Base-by-base conservation (phyloP, 2,113 vertebrate species). In the Columbina picui region DNA sequence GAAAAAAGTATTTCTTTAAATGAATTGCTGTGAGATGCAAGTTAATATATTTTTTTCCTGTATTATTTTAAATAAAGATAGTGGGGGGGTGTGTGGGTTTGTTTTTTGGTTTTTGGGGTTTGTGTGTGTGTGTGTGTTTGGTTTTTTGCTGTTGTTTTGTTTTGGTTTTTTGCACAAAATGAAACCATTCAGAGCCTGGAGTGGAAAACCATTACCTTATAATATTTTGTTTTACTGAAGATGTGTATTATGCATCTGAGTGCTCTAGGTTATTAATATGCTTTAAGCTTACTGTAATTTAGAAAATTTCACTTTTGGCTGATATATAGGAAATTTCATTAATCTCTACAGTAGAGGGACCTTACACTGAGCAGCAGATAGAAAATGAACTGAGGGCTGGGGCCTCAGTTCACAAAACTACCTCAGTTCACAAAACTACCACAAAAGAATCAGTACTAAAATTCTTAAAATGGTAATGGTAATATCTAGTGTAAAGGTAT, bases 291-390 rank as follows among this genome's bases (percentile, higher is more conserved):
- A 41, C 68, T 94, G 69, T 96, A 97, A 98, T 97, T 98, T 94
- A 94, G 96, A 95, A 96, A 91, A 87, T 39, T 82, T 98, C 95
- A 91, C 84, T 97, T 97, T 96, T 90, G 86, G 83, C 82, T 97
- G 91, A 96, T 95, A 97, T 97, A 94, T 96, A 80, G 89, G 71
- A 95, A 97, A 97, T 95, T 93, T 96, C 92, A 97, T 97, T 98
- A 98, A 97, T 98, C 90, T 90, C 25, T 20, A 78, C 86, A 96
- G 71, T 57, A 93, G 69, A 95, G 91, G 90, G 93, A 97, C 90
- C 84, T 97, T 97, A 89, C 93, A 93, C 67, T 81, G 82, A 97
- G 88, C 86, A 96, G 91, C 71, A 97, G 96, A 69, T 87, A 96
- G 93, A 97, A 97, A 96, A 93, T 94, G 56, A 95, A 94, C 90